These are phyloP conservation scores for Danio kyathit DNA, from an alignment of 2,797 vertebrate species.

Conservation along the genomic window DNA sequence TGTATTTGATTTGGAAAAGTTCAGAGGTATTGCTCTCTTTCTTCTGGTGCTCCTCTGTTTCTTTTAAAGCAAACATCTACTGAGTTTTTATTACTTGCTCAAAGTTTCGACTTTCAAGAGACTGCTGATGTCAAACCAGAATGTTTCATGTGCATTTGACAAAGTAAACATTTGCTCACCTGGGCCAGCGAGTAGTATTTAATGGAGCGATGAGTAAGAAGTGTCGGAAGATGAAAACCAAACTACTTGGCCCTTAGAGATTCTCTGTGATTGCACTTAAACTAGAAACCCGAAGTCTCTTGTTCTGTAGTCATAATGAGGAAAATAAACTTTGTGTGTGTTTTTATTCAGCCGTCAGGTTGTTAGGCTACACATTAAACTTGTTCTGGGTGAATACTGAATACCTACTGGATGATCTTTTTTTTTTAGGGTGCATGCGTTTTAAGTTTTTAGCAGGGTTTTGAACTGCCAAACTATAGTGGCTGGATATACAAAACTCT, in stretches of 20 bases:
- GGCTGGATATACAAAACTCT: neutral
- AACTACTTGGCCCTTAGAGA: slow-evolving; percentile 23
- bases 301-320: neutral
- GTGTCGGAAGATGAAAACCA: neutral
- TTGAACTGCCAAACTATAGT: no score
- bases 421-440: neutral
- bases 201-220: neutral
- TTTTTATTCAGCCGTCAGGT: neutral
- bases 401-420: neutral
- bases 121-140: slow-evolving; percentile 20
- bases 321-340: neutral
- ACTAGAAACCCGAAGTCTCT: neutral
- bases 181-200: slow-evolving; percentile 10
- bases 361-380: neutral
- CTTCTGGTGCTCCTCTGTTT: slow-evolving; percentile 28
- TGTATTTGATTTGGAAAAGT: slow-evolving; percentile 39
- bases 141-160: slow-evolving; percentile 38
- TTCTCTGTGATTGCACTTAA: slow-evolving; percentile 12
- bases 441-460: neutral
- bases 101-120: slow-evolving; percentile 34
- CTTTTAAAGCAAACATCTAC: slow-evolving; percentile 21
- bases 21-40: slow-evolving; percentile 21
- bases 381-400: neutral
- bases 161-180: slow-evolving; percentile 47
- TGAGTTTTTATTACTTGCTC: slow-evolving; percentile 31